phyloP scores from a whole-genome alignment of 2,888 invertebrate genomes.

The Caenorhabditis wallacei region DNA sequence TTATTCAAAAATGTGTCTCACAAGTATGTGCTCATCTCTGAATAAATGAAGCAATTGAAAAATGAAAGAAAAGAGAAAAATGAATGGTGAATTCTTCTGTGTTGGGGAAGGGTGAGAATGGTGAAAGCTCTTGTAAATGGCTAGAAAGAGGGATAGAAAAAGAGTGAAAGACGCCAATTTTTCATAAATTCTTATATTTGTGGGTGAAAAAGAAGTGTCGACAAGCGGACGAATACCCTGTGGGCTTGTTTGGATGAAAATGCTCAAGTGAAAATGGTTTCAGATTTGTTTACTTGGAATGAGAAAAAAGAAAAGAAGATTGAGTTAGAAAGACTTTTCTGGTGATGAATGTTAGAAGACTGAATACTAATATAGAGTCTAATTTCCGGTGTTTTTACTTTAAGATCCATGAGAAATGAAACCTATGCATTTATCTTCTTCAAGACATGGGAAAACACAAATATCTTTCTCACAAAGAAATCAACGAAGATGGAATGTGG shows the following conservation, averaged over 20 bases:
- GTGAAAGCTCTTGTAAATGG: conserved; percentile 17
- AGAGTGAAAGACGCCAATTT: conserved; percentile 44
- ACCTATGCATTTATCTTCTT: background rate
- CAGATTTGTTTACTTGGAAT: conserved; percentile 10
- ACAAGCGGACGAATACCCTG: conserved; percentile 42
- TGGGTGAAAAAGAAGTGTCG: conserved; percentile 18
- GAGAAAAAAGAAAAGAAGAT: conserved; percentile 10
- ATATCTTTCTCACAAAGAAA: too few relatives aligned
- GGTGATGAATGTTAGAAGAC: background rate
- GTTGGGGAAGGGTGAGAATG: too few relatives aligned
- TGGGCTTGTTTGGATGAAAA: conserved; percentile 23
- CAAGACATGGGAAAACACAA: too few relatives aligned
- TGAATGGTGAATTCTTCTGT: too few relatives aligned
- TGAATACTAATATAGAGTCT: background rate
- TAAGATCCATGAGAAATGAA: background rate
- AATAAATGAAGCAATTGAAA: conserved; percentile 59
- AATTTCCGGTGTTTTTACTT: conserved; percentile 35
- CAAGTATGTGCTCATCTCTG: conserved; percentile 56
- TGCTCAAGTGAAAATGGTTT: conserved; percentile 13
- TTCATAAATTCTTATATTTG: conserved; percentile 53
- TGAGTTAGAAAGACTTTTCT: conserved; percentile 10
- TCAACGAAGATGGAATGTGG: too few relatives aligned
- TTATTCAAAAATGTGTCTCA: conserved; percentile 49
- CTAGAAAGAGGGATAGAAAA: background rate
- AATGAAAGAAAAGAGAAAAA: conserved; percentile 25